phyloP scores from a whole-genome alignment of 2,113 vertebrate genomes.

The Microcebus lehilahytsara region DNA sequence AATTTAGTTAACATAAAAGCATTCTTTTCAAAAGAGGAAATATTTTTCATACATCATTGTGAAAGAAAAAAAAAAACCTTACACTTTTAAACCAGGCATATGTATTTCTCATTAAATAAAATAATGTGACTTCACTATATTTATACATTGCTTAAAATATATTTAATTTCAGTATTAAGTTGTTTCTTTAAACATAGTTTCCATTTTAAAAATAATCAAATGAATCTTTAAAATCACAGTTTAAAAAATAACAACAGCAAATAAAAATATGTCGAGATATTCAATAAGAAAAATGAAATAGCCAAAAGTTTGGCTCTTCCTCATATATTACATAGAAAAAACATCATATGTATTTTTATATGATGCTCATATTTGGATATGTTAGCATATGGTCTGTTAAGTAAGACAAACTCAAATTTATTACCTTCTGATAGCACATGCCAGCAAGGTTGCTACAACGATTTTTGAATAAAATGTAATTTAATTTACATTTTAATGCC shows the following conservation, averaged over 20 bases:
- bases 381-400: neutral
- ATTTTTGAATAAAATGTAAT: neutral
- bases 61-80: neutral
- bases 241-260: neutral
- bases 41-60: neutral
- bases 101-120: neutral
- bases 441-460: neutral
- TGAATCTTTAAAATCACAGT: neutral
- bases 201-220: neutral
- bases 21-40: neutral
- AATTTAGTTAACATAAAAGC: neutral
- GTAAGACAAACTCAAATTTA: neutral
- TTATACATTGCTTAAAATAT: neutral
- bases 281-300: neutral
- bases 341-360: neutral
- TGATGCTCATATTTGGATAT: neutral
- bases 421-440: neutral
- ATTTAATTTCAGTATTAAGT: neutral
- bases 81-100: neutral
- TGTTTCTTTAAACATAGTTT: neutral
- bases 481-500: neutral
- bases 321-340: neutral
- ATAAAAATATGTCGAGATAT: neutral
- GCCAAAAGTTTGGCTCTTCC: neutral
- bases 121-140: neutral